These are phyloP conservation scores for Acleris literana DNA, from an alignment of 2,888 invertebrate genomes.

Conservation along the genomic window DNA sequence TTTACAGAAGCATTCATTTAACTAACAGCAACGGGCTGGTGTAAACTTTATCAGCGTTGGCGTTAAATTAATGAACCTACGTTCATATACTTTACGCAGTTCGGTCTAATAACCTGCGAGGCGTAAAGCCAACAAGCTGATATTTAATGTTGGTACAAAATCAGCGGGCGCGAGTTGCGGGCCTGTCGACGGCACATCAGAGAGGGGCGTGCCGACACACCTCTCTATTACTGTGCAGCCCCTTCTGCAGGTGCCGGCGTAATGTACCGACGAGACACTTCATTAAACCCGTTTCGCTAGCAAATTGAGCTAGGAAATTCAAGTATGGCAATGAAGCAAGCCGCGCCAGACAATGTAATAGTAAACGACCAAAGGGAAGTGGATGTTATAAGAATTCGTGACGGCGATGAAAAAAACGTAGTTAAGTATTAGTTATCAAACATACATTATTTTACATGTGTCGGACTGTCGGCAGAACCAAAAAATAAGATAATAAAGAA, in stretches of 20 bases:
- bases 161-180: conserved; percentile 35
- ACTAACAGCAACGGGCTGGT: conserved; percentile 13
- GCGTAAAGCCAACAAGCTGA: conserved; percentile 31
- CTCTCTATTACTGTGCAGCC: conserved; percentile 71
- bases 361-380: conserved; percentile 19
- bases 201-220: conserved; percentile 74
- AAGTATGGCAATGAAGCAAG: conserved; percentile 22
- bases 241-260: conserved; percentile 45
- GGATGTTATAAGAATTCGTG: conserved; percentile 21
- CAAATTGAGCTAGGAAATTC: conserved; percentile 32
- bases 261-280: conserved; percentile 42
- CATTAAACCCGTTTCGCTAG: conserved; percentile 49
- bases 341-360: conserved; percentile 14
- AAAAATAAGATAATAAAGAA: conserved; percentile 62
- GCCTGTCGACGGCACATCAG: conserved; percentile 62
- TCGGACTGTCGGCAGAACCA: conserved; percentile 34
- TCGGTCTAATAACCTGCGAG: conserved; percentile 27
- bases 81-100: conserved; percentile 19
- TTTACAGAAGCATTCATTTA: conserved; percentile 17
- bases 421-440: conserved; percentile 43
- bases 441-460: conserved; percentile 45
- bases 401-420: conserved; percentile 19
- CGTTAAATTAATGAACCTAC: conserved; percentile 24
- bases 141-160: conserved; percentile 16
- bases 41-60: conserved; percentile 19